Evolutionary conservation across 2,888 invertebrate species (phyloP), one percentile per base, ranked within the genome.

Genomic region (Anticlea derivata): DNA sequence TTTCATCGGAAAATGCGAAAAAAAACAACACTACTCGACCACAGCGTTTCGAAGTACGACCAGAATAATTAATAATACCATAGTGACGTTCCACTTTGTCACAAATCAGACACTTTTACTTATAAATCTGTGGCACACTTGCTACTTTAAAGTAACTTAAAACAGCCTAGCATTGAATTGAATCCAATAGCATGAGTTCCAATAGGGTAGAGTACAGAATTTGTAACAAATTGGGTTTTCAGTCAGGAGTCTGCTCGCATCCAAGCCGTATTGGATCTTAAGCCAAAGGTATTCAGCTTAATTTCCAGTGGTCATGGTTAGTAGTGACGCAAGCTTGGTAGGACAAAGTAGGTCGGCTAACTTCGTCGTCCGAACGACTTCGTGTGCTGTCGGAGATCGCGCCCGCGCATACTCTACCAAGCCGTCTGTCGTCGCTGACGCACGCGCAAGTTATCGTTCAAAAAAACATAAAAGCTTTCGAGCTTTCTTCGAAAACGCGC

Each of bases 1-100:
- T 83, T 87, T 87, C 83, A 84, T 82, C 78, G 86, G 87, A 88
- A 89, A 89, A 88, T 86, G 80, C 69, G 75, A 84, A 86, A 87
- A 84, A 87, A 80, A n/a, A 83, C 86, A 83, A 74, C 76, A 69
- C 75, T 72, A 76, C 75, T 77, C 75, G 80, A 75, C 83, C 81
- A 72, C 79, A 75, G 73, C 82, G 80, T 79, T 85, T 82, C 83
- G 77, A 81, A 78, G 86, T 83, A 79, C 76, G 67, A 70, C 80
- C 46, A 41, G 51, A 41, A 8, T 6, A 26, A 30, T 13, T 7
- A 22, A 6, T 45, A 41, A 29, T 39, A 7, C 1, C 29, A 8
- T 2, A 23, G 7, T n/a, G 7, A 29, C 7, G 5, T 26, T 11
- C 38, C 30, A 38, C 31, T 46, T 31, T 2, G 3, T 7, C 13